Base-by-base conservation (phyloP, 1,140 invertebrate genomes). In the Pseudobourletiella spinata region DNA sequence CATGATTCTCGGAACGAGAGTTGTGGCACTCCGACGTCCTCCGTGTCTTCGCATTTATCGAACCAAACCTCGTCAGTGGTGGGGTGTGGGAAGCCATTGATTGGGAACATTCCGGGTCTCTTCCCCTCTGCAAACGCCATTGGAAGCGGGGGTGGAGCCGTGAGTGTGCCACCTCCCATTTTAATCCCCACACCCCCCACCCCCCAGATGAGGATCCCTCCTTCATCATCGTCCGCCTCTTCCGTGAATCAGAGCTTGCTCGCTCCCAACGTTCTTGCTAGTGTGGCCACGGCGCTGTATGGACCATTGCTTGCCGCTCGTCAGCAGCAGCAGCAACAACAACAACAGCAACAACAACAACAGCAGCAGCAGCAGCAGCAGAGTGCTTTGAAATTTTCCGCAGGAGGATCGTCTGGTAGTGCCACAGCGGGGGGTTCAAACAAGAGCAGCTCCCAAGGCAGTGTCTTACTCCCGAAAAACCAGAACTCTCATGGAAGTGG, bases 101-200 rank as follows among this genome's bases (percentile, higher is more conserved):
- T 68, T 61, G 76, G 75, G 30, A 68, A 65, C 52, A 65, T 68
- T 35, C 66, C 54, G 77, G 76, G 48, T 72, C 74, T 57, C 66
- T 71, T 66, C 69, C 77, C 71, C 54, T 73, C 69, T 26, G 61
- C 24, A 18, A 48, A 35, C 24, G 28, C 56, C 32, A 28, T 51
- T 14, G 66, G 62, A 60, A 48, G 2, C 57, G 4, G 56, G 14
- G 39, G 44, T 26, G 59, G 59, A 20, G 46, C 25, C 3, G 63
- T 50, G 15, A 39, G 30, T 20, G 15, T 61, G 24, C 39, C 55
- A 20, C 67, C 57, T 2, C 61, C 67, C 42, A 58, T 69, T 44
- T 56, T 65, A 11, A 69, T 69, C 59, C 67, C 67, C 26, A 58
- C 67, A 35, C 67, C 67, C 15, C 67, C 67, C 8, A 44, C 39